Evolutionary conservation across 1,140 invertebrate species (phyloP), one percentile per base, ranked within the genome.

Genomic region (Drosophila oshimai): DNA sequence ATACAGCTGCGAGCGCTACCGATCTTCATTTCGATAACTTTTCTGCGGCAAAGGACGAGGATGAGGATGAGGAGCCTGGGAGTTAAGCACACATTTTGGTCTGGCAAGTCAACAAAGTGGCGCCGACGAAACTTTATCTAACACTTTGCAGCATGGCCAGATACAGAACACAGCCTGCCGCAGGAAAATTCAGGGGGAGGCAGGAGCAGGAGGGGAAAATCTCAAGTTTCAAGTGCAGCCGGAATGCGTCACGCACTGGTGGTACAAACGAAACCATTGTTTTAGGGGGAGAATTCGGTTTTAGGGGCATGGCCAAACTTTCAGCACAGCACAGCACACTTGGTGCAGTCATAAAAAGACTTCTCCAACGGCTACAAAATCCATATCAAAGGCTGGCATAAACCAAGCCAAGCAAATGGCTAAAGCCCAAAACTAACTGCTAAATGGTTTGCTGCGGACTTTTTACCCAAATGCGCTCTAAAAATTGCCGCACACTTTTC

Each of bases 321-420:
- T 86, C 54, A 55, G 44, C 75, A 78, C 79, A 83, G 86, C 86
- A 80, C 54, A 55, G 44, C 75, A 78, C 79, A 83, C 78, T 83
- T 83, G 75, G 61, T 84, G 80, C 80, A 86, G 80, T 87, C 81
- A 86, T 86, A 86, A 86, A 86, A 86, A 54, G 55, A 68, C 47
- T 62, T 24, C 53, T 53, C 53, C 65, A 65, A 41, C 33, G 62
- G 58, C 58, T 26, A 62, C 58, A 62, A 62, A 57, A 78, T 81
- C 45, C 62, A 58, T 75, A 80, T 80, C 58, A 75, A 58, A 72
- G 72, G 53, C 53, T 78, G 57, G 70, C 69, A 70, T 83, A 83
- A 83, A 83, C 58, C 80, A 83, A 31, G 33, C 15, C 31, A 6
- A 72, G 61, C 61, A 69, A 78, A 83, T 84, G 58, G 62, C 62